Percentiles rank a stretch among this genome's conserved stretches.
Evolutionary conservation across 1,140 invertebrate genomes (phyloP).

Genomic region (Littorina saxatilis): DNA sequence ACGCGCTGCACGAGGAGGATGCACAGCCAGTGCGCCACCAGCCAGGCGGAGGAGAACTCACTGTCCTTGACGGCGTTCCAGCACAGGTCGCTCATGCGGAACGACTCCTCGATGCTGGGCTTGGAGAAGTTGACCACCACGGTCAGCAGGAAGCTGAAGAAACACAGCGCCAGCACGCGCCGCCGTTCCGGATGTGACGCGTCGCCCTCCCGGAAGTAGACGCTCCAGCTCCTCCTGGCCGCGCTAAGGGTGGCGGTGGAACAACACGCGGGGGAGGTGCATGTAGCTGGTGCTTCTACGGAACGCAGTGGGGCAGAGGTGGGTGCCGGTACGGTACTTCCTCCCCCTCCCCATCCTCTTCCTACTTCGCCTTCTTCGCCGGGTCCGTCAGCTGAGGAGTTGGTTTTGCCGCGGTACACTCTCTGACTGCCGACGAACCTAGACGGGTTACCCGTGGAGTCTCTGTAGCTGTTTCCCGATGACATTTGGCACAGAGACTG

Average conservation of each 20-base stretch:
- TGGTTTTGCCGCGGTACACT: too few species aligned
- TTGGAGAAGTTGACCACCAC: slow-evolving; percentile 36
- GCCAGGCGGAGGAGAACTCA: slow-evolving; percentile 21
- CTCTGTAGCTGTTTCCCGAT: too few species aligned
- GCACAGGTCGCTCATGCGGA: slow-evolving; percentile 23
- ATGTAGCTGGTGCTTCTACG: background rate
- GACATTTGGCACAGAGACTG: too few species aligned
- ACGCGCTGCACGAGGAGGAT: slow-evolving; percentile 25
- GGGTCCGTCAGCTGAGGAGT: too few species aligned
- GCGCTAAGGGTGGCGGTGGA: background rate
- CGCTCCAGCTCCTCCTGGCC: background rate
- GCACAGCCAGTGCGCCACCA: slow-evolving; percentile 26
- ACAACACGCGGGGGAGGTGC: background rate
- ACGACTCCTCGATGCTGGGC: slow-evolving; percentile 15
- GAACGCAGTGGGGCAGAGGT: too few species aligned
- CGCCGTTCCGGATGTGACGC: background rate
- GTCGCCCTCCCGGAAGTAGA: slow-evolving; percentile 5
- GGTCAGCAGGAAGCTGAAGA: slow-evolving; percentile 14
- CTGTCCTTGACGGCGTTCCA: slow-evolving; percentile 29
- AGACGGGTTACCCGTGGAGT: too few species aligned
- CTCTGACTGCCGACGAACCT: too few species aligned
- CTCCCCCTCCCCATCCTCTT: too few species aligned
- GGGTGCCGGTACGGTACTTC: too few species aligned
- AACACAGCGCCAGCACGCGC: slow-evolving; percentile 19
- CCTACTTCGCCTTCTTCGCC: too few species aligned